phyloP scores from a whole-genome alignment of 1,140 invertebrate genomes.

The Apolygus lucorum region DNA sequence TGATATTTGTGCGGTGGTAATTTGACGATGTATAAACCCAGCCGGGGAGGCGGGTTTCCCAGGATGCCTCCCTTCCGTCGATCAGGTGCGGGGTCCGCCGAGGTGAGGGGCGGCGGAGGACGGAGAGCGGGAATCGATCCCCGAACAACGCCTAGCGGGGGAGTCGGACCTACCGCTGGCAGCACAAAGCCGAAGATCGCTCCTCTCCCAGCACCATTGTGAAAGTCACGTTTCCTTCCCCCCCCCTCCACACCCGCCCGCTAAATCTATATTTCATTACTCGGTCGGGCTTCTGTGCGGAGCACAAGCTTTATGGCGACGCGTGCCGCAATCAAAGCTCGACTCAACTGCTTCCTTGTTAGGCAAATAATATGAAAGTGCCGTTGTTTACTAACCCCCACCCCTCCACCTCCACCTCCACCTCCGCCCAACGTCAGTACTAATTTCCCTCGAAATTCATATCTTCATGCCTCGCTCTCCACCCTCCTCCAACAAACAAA shows the following conservation, averaged over 20 bases:
- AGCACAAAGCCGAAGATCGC: background rate
- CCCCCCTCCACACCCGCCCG: background rate
- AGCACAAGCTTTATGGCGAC: background rate
- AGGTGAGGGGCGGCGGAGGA: background rate
- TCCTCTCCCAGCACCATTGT: background rate
- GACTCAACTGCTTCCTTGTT: background rate
- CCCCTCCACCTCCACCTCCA: background rate
- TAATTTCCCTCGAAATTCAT: background rate
- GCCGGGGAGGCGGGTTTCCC: background rate
- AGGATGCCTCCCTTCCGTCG: too few relatives aligned
- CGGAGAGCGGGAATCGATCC: background rate
- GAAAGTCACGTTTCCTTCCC: background rate
- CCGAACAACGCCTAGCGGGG: too few relatives aligned
- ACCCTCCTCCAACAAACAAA: too few relatives aligned
- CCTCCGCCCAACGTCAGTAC: background rate
- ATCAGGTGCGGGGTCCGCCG: background rate
- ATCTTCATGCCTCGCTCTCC: background rate
- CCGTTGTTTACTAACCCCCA: background rate
- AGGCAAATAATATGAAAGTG: background rate
- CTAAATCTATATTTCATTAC: background rate
- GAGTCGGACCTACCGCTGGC: too few relatives aligned
- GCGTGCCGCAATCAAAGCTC: background rate
- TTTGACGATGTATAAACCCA: background rate
- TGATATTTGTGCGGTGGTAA: background rate
- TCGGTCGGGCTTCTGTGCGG: background rate